Conservation (phyloP, 2,888 invertebrate genomes). For the Phymatocera aterrima region DNA sequence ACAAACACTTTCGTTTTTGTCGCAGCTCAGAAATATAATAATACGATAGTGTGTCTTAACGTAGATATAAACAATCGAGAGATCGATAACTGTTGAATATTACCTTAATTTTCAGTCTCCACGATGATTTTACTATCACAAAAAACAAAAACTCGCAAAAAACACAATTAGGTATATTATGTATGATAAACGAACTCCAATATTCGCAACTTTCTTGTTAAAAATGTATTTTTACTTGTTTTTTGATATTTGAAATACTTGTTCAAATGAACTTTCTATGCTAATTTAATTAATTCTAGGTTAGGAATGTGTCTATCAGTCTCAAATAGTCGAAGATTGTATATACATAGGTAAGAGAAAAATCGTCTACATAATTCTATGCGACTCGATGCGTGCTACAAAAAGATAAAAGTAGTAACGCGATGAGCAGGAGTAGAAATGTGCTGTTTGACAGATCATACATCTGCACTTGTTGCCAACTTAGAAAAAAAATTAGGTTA, state of each 20-base stretch:
- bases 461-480: conserved; percentile 38
- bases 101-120: conserved; percentile 22
- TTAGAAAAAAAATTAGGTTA: conserved; percentile 34
- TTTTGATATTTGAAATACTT: neutral
- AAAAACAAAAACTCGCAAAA: neutral
- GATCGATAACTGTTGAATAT: neutral
- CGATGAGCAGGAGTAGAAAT: neutral
- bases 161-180: neutral
- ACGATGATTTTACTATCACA: neutral
- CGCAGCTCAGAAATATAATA: neutral
- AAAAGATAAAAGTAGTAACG: neutral
- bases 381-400: neutral
- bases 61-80: neutral
- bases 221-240: neutral
- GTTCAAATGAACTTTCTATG: conserved; percentile 28
- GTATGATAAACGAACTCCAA: neutral
- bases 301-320: conserved; percentile 42
- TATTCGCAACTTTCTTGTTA: conserved; percentile 12
- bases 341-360: conserved; percentile 1
- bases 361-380: neutral
- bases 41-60: neutral
- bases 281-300: conserved; percentile 25
- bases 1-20: neutral
- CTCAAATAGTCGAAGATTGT: conserved; percentile 12
- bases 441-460: conserved; percentile 47